Conservation (phyloP, 2,888 invertebrate genomes). For the Eupithecia tripunctaria region DNA sequence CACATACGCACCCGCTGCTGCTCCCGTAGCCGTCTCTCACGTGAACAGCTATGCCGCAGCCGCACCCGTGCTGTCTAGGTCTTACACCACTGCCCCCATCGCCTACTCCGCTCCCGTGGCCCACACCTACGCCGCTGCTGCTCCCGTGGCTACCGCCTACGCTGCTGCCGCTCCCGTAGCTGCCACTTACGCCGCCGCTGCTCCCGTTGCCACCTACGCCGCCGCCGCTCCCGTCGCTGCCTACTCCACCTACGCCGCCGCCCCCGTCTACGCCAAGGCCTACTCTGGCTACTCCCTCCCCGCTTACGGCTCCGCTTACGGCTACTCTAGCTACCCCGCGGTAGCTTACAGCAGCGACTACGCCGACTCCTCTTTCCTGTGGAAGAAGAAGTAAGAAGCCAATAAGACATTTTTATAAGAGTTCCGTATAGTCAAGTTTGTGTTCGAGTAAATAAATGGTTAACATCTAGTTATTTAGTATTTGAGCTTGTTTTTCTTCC, state of each 20-base stretch:
- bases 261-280: slow-evolving; percentile 36
- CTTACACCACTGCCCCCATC: neutral
- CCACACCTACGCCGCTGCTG: slow-evolving; percentile 14
- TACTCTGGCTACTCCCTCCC: slow-evolving; percentile 44
- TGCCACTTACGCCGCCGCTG: slow-evolving; percentile 37
- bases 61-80: slow-evolving; percentile 35
- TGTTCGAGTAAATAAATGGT: slow-evolving; percentile 32
- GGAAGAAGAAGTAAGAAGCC: slow-evolving; percentile 39
- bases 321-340: slow-evolving; percentile 34
- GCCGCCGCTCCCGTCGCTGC: slow-evolving; percentile 57
- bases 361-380: slow-evolving; percentile 32
- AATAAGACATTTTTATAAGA: slow-evolving; percentile 15
- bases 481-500: slow-evolving; percentile 3
- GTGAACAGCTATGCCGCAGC: slow-evolving; percentile 5
- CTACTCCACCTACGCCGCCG: slow-evolving; percentile 20
- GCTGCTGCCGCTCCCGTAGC: slow-evolving; percentile 55
- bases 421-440: slow-evolving; percentile 31
- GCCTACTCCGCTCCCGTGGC: slow-evolving; percentile 14
- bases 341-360: slow-evolving; percentile 37
- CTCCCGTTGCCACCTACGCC: slow-evolving; percentile 63
- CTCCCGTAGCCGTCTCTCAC: neutral
- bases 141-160: slow-evolving; percentile 56
- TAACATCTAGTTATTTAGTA: slow-evolving; percentile 20
- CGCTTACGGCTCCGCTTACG: too few relatives aligned
- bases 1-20: neutral